Conservation (phyloP, 2,113 vertebrate genomes). For the Bos indicus region DNA sequence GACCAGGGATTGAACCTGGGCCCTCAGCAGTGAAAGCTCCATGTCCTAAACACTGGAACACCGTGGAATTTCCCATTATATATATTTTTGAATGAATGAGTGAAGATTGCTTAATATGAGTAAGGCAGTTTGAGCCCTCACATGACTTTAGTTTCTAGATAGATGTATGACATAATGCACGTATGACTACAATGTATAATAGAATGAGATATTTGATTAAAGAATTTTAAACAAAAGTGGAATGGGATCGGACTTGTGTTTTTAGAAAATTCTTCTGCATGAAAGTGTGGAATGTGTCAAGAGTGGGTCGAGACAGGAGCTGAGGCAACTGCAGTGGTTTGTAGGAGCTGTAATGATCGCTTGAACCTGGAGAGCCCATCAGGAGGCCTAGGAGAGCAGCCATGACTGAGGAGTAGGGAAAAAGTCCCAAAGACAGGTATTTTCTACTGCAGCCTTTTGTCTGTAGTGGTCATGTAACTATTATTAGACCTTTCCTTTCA, state of each 20-base stretch:
- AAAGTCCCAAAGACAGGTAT: background rate
- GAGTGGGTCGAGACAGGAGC: background rate
- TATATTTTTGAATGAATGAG: background rate
- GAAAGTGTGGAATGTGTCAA: background rate
- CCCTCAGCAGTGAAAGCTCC: background rate
- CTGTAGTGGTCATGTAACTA: background rate
- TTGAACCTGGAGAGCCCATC: background rate
- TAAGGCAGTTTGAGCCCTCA: background rate
- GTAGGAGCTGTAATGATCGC: background rate
- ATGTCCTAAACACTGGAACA: background rate
- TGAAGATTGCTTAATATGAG: background rate
- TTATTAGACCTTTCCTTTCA: background rate
- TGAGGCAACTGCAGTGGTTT: background rate
- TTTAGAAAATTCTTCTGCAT: background rate
- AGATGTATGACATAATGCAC: background rate
- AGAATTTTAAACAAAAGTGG: background rate
- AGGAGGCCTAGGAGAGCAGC: background rate
- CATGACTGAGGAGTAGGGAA: background rate
- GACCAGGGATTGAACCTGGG: background rate
- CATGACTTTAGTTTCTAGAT: background rate
- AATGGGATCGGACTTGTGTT: background rate
- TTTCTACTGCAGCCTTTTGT: background rate
- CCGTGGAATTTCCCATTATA: background rate
- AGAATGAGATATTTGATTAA: background rate
- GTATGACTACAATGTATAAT: rapidly evolving